Percentiles rank a stretch among this genome's conserved stretches.
Conservation (phyloP, 2,888 invertebrate species). For the Agriopis marginaria region DNA sequence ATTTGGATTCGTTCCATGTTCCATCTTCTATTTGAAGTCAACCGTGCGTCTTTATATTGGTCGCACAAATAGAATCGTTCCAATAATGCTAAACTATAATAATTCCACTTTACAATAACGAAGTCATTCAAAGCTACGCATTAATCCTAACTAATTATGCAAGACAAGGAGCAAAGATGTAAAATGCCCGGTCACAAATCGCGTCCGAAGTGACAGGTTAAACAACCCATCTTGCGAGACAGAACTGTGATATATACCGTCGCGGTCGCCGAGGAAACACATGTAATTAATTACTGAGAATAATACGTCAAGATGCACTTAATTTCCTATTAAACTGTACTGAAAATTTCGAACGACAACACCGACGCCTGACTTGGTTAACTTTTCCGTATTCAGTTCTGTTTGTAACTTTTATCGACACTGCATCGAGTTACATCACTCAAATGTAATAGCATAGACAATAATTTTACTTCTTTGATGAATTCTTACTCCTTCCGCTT, state of each 20-base stretch:
- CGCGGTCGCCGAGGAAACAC: constrained; percentile 75
- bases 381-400: background rate
- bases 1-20: constrained; percentile 47
- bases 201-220: constrained; percentile 81
- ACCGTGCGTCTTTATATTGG: constrained; percentile 23
- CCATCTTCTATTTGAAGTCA: constrained; percentile 35
- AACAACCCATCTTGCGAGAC: constrained; percentile 82
- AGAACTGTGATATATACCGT: constrained; percentile 80
- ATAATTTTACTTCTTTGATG: constrained; percentile 35
- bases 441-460: constrained; percentile 24
- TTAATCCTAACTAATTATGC: constrained; percentile 85
- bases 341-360: constrained; percentile 65
- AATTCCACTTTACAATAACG: constrained; percentile 70
- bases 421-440: constrained; percentile 7
- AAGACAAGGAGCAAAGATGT: constrained; percentile 82
- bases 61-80: constrained; percentile 17
- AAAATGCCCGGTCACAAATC: constrained; percentile 84
- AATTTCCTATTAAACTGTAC: constrained; percentile 80
- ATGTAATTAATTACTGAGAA: constrained; percentile 81
- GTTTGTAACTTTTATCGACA: constrained; percentile 15
- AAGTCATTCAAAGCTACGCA: constrained; percentile 78
- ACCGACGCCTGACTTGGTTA: constrained; percentile 33
- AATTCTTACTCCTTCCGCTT: constrained; percentile 33
- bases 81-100: constrained; percentile 48
- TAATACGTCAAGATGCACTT: constrained; percentile 82